These are phyloP conservation scores for Scaptomyza caliginosa DNA, from an alignment of 2,888 invertebrate genomes.

Conservation along the genomic window DNA sequence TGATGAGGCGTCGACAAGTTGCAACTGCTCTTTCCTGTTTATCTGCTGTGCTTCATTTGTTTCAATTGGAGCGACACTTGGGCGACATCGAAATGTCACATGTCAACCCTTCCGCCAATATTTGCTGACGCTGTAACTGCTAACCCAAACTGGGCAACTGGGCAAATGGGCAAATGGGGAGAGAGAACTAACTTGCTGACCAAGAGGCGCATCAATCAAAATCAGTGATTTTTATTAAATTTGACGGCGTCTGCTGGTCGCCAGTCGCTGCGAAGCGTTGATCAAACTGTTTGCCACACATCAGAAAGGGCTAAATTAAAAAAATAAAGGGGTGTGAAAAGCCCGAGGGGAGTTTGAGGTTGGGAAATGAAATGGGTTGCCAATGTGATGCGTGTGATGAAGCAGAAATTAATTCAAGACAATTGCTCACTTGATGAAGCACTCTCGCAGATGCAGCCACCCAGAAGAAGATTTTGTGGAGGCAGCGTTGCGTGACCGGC, in stretches of 20 bases:
- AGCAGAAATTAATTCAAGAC: constrained; percentile 78
- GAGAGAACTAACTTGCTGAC: constrained; percentile 33
- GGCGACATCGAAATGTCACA: constrained; percentile 54
- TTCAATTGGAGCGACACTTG: constrained; percentile 75
- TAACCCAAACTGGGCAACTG: constrained; percentile 23
- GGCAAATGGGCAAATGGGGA: constrained; percentile 6
- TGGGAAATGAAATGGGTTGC: neutral
- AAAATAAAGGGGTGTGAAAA: constrained; percentile 54
- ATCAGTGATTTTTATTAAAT: constrained; percentile 83
- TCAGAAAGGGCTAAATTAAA: constrained; percentile 2
- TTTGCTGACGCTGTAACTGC: constrained; percentile 62
- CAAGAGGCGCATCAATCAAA: constrained; percentile 82
- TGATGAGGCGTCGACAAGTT: constrained; percentile 67
- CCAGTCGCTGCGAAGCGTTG: constrained; percentile 56
- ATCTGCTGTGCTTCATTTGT: constrained; percentile 70
- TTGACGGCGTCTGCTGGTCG: constrained; percentile 81
- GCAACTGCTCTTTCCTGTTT: constrained; percentile 72
- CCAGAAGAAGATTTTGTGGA: constrained; percentile 15
- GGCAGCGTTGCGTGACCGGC: constrained; percentile 44
- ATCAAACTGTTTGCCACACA: constrained; percentile 72
- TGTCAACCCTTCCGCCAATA: constrained; percentile 74
- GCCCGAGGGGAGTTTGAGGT: neutral
- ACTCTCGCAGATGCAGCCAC: constrained; percentile 22
- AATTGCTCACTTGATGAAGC: constrained; percentile 72
- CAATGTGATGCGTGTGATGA: constrained; percentile 47